Evolutionary conservation across 2,888 invertebrate genomes (phyloP).

Genomic region (Nysson spinosus): DNA sequence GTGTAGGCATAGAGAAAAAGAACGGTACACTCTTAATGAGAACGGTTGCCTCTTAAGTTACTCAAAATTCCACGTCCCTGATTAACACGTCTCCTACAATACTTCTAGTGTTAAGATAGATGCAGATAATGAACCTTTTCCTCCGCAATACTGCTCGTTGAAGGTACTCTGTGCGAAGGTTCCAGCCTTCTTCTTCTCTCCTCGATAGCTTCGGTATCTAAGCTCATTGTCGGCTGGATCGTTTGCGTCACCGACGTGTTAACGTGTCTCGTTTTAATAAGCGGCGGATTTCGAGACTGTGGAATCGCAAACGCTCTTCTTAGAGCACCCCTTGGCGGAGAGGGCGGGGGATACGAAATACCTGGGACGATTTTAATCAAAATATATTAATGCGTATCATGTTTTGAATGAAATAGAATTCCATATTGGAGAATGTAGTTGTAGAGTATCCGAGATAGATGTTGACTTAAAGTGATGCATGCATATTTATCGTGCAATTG

Average conservation of each 20-base stretch:
- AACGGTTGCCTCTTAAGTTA: no score
- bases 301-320: slow-evolving; percentile 82
- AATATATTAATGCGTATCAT: background rate
- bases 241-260: slow-evolving; percentile 78
- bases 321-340: slow-evolving; percentile 80
- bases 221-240: slow-evolving; percentile 66
- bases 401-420: background rate
- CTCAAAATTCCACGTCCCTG: no score
- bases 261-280: slow-evolving; percentile 88
- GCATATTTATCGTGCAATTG: no score
- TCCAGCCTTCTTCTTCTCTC: slow-evolving; percentile 72
- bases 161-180: slow-evolving; percentile 69
- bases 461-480: no score
- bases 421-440: no score
- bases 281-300: slow-evolving; percentile 86
- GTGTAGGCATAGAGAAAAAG: no score
- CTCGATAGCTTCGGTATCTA: slow-evolving; percentile 72
- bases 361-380: slow-evolving; percentile 74
- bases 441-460: no score
- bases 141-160: slow-evolving; percentile 72
- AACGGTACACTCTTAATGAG: no score
- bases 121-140: slow-evolving; percentile 66
- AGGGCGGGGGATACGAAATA: slow-evolving; percentile 90
- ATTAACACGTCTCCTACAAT: no score
- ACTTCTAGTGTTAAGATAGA: no score